These are phyloP conservation scores for Peribatodes rhomboidaria DNA, from an alignment of 2,888 invertebrate species.

Conservation along the genomic window DNA sequence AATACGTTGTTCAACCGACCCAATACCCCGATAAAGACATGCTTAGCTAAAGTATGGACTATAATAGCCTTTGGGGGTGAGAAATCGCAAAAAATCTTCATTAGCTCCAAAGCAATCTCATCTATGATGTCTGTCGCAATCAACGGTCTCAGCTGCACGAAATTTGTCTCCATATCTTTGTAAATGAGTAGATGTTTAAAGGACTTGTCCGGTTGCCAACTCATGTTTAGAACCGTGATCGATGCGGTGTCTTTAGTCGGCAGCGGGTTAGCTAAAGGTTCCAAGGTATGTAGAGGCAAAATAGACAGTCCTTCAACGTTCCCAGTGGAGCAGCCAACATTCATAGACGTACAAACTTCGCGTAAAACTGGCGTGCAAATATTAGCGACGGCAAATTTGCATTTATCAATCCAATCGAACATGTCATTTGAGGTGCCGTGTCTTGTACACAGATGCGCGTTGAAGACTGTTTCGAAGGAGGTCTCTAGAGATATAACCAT, in stretches of 20 bases:
- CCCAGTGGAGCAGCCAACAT: background rate
- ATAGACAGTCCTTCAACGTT: background rate
- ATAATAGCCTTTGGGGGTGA: background rate
- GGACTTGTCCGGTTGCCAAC: background rate
- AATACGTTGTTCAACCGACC: background rate
- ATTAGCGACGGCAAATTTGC: background rate
- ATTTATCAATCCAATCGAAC: constrained; percentile 4
- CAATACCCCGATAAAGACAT: background rate
- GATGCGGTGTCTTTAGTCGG: background rate
- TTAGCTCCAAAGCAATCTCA: constrained; percentile 21
- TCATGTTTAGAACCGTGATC: constrained; percentile 18
- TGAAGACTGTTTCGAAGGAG: constrained; percentile 8
- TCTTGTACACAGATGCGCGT: constrained; percentile 11
- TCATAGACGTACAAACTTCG: background rate
- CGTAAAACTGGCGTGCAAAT: background rate
- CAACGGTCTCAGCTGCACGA: constrained; percentile 20
- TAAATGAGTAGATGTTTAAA: constrained; percentile 3
- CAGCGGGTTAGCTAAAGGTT: background rate
- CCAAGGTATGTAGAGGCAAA: background rate
- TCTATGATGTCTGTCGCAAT: background rate
- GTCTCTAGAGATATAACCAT: constrained; percentile 16
- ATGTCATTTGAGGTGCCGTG: constrained; percentile 1
- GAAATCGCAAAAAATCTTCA: constrained; percentile 22
- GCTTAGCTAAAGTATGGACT: background rate
- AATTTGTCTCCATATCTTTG: constrained; percentile 10